A percentile compares a stretch with the other conserved stretches of the same genome.
Evolutionary conservation across 2,888 invertebrate species (phyloP).

Genomic region (Pemphredon lugubris): DNA sequence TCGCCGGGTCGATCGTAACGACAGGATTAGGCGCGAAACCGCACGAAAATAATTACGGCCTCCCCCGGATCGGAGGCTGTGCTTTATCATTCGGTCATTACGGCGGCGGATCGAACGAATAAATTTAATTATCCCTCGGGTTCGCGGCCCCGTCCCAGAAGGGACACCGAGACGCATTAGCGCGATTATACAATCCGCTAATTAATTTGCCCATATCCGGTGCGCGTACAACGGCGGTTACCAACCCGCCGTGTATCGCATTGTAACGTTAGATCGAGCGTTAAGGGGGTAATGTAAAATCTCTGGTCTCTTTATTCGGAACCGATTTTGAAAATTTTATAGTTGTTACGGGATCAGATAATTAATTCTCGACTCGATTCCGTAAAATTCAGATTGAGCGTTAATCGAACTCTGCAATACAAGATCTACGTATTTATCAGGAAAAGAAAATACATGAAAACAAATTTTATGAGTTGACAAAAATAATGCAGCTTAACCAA

Average conservation of each 20-base stretch:
- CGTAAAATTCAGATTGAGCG: too few relatives aligned
- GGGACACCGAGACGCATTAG: slow-evolving; percentile 11
- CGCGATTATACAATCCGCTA: slow-evolving; percentile 38
- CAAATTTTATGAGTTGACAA: too few relatives aligned
- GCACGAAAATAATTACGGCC: slow-evolving; percentile 9
- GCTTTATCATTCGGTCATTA: slow-evolving; percentile 16
- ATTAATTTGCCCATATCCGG: slow-evolving; percentile 45
- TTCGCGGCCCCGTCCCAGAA: neutral
- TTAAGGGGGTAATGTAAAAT: neutral
- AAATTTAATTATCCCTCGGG: slow-evolving; percentile 37
- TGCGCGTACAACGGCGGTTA: neutral
- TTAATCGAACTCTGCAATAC: too few relatives aligned
- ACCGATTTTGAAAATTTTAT: neutral
- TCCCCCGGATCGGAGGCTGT: neutral
- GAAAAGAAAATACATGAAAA: too few relatives aligned
- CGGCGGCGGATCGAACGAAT: slow-evolving; percentile 9
- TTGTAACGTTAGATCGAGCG: slow-evolving; percentile 6
- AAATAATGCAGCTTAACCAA: too few relatives aligned
- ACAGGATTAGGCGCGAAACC: slow-evolving; percentile 1
- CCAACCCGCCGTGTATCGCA: slow-evolving; percentile 4
- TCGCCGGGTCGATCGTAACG: neutral
- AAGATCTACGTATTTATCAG: too few relatives aligned
- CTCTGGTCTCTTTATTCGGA: neutral
- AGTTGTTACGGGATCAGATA: too few relatives aligned
- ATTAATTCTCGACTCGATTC: too few relatives aligned